A percentile compares a stretch with the other conserved stretches of the same genome.
Conservation (phyloP, 2,888 invertebrate species). For the Chloroclystis v-ata region DNA sequence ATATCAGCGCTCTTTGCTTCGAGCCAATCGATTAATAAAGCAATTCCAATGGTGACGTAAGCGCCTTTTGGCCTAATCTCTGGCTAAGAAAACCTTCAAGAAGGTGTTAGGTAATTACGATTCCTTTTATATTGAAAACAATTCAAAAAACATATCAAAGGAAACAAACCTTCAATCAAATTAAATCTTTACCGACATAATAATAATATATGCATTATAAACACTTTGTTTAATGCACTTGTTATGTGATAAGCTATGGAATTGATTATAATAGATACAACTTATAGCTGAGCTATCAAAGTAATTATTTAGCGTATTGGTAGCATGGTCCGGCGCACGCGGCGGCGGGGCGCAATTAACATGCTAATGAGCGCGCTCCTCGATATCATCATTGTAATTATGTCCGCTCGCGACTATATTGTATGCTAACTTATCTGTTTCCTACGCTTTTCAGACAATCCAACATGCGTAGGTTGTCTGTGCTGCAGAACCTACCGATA, state of each 20-base stretch:
- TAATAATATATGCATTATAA: neutral
- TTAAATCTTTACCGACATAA: neutral
- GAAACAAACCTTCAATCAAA: too few species aligned
- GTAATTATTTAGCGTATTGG: constrained; percentile 42
- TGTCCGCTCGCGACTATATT: constrained; percentile 64
- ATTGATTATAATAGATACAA: constrained; percentile 11
- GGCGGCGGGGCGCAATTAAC: constrained; percentile 66
- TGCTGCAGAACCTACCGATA: constrained; percentile 11
- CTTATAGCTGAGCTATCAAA: constrained; percentile 37
- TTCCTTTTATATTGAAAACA: neutral
- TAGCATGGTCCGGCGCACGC: constrained; percentile 35
- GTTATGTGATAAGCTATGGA: constrained; percentile 7
- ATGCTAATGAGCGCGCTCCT: constrained; percentile 71
- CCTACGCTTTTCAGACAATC: constrained; percentile 49
- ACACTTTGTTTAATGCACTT: constrained; percentile 1
- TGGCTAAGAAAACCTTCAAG: constrained; percentile 7
- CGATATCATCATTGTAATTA: constrained; percentile 74
- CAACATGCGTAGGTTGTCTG: constrained; percentile 31
- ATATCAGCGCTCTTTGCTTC: constrained; percentile 68
- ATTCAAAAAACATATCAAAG: neutral
- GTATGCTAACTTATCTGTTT: constrained; percentile 57
- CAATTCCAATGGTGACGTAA: constrained; percentile 56
- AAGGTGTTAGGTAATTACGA: constrained; percentile 1
- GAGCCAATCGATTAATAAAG: constrained; percentile 55
- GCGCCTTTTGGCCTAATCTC: constrained; percentile 25